Evolutionary conservation across 2,797 vertebrate genomes (phyloP), one percentile per base, ranked within the genome.

Genomic region (Dallia pectoralis): DNA sequence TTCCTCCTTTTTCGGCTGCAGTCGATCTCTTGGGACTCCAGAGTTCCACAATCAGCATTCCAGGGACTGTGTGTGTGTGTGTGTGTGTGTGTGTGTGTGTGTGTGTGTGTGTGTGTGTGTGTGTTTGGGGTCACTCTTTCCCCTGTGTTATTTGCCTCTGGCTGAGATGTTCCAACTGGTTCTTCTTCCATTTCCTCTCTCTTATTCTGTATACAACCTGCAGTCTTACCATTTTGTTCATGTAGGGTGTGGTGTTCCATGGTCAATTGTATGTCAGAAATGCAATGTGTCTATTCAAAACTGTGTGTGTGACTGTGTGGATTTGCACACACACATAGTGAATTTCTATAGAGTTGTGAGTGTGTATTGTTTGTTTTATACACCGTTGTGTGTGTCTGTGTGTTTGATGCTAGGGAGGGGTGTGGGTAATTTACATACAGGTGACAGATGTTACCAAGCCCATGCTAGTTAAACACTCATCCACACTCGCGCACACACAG

Each of bases 341-440:
- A 18, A 53, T 53, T 7, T 19, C 0, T 53, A 19, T 19, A 22
- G 16, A 7, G 51, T 19, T 53, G 19, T 53, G 51, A 53, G 0
- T 22, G 51, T 19, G 2, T 53, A 22, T 53, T 53, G 51, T 19
- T 5, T 9, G 19, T 53, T 2, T 19, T 22, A 7, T 53, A 8
- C n/a, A 81, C 67, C 76, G 70, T 18, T 53, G 7, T 14, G 59
- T 51, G 32, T 29, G 48, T n/a, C n/a, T n/a, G 33, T 36, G 33
- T 36, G 33, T 36, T 36, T 36, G 33, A 36, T 36, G 49, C 9
- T 47, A 25, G 49, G 49, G 47, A 27, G 14, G 27, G 2, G 25
- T 8, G 48, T 36, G 18, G 36, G 18, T 40, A 4, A 87, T 91
- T 93, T 91, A 71, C 91, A 90, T 91, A 88, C 89, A 93, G 88